Base-by-base conservation (phyloP, 2,797 vertebrate genomes). In the Atherinosoma microstoma region DNA sequence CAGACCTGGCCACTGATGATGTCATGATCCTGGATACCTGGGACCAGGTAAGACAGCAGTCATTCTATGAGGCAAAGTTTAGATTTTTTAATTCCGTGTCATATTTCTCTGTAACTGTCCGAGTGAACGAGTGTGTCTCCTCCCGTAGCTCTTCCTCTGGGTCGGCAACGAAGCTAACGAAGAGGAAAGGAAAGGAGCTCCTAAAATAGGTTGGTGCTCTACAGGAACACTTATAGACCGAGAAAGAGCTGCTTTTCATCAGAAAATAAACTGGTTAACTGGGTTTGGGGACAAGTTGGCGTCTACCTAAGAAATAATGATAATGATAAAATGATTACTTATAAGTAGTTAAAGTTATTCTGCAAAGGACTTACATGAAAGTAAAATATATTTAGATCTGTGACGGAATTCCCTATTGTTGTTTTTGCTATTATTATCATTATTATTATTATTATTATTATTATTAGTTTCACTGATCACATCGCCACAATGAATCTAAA, bases 1-100 rank as follows among this genome's bases (percentile, higher is more conserved):
- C 85, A 12, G 95, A 96, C 78, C 85, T 96, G 85, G 95, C 95
- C 80, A 94, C 91, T 15, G 95, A 96, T 88, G 95, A 96, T 42
- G 93, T 96, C 82, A 96, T 96, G 95, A 78, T 96, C 73, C 85
- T 96, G 81, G 95, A 96, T 40, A 92, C 93, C 49, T 89, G 94
- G 91, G 90, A 94, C 75, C 94, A 96, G 93, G 95, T 94, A 62
- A 84, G 73, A 85, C 16, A 45, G 40, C 38, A 4, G 16, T 45
- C 12, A 3, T 42, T 42, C 7, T 12, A 12, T 13, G 36, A 64
- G 2, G 9, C 24, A 20, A 6, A 22, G 53, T 5, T 42, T 45
- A 63, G 15, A 29, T 58, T 34, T 36, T n/a, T 9, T 11, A 1
- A 4, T 6, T 35, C 2, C 1, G 1, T 30, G 24, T 36, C 3